phyloP scores from a whole-genome alignment of 2,113 vertebrate genomes.

The Hyaena hyaena region DNA sequence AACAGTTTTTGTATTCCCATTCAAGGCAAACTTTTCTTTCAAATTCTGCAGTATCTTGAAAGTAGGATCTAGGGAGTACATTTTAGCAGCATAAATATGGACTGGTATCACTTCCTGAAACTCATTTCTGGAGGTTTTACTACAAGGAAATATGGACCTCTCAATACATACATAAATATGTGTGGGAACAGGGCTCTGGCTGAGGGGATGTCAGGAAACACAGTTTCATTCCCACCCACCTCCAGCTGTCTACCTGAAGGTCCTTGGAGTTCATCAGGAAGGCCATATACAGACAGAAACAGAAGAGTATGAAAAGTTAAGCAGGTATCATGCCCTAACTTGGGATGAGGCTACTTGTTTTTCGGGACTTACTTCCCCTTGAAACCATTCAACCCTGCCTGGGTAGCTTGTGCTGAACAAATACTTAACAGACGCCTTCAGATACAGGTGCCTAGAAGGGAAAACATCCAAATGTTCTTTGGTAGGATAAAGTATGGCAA shows the following conservation, averaged over 20 bases:
- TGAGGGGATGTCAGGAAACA: not conserved
- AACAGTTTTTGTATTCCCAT: not conserved
- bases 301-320: not conserved
- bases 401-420: not conserved
- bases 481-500: not conserved
- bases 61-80: not conserved
- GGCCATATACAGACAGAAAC: not conserved
- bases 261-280: not conserved
- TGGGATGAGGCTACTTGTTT: not conserved
- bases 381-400: not conserved
- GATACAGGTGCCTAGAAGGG: not conserved
- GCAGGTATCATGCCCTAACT: not conserved
- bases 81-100: not conserved
- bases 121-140: not conserved
- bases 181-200: not conserved
- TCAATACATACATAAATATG: not conserved
- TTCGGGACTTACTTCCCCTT: not conserved
- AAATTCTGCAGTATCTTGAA: not conserved
- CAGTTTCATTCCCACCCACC: fast-evolving
- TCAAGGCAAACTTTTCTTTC: not conserved
- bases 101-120: not conserved
- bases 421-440: not conserved
- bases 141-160: not conserved
- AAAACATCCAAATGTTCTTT: not conserved
- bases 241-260: not conserved